Percentiles rank a stretch among this genome's conserved stretches.
These are phyloP conservation scores for Potamarius usumacintae DNA, from an alignment of 2,113 vertebrate species.

Conservation along the genomic window DNA sequence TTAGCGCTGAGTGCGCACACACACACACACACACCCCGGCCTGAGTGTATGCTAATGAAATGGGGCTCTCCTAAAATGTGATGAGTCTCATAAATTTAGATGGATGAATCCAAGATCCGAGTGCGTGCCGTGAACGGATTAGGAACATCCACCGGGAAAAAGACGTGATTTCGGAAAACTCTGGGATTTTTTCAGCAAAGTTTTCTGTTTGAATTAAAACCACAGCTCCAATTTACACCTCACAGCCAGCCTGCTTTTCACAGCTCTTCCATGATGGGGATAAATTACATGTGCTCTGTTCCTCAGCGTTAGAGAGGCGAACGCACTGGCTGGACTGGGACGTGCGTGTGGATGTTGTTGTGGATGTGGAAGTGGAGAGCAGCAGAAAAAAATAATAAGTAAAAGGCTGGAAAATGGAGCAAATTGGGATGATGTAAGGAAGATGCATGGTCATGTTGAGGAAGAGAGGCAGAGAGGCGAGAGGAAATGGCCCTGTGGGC, in stretches of 20 bases:
- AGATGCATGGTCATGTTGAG: conserved; percentile 49
- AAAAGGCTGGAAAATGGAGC: conserved; percentile 55
- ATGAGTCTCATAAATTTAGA: conserved; percentile 31
- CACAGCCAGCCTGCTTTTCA: conserved; percentile 57
- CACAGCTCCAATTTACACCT: conserved; percentile 35
- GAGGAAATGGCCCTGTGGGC: conserved; percentile 50
- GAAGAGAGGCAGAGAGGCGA: conserved; percentile 42
- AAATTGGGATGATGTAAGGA: conserved; percentile 60
- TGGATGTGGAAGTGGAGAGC: not conserved
- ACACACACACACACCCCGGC: not conserved
- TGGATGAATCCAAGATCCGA: not conserved
- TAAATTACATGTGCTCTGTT: conserved; percentile 59
- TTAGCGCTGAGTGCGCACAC: conserved; percentile 56
- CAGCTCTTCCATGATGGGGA: conserved; percentile 54
- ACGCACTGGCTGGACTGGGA: not conserved
- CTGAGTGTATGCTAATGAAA: conserved; percentile 36
- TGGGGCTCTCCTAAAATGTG: conserved; percentile 3
- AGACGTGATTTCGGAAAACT: not conserved
- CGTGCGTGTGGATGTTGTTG: too few relatives aligned
- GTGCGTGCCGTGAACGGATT: not conserved
- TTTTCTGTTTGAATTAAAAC: conserved; percentile 18
- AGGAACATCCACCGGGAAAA: not conserved
- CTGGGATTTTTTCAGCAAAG: conserved; percentile 9
- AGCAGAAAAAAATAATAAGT: conserved; percentile 1
- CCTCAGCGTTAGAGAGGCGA: not conserved